A percentile compares a stretch with the other conserved stretches of the same genome.
Evolutionary conservation across 2,888 invertebrate genomes (phyloP).

Genomic region (Taenaris catops): DNA sequence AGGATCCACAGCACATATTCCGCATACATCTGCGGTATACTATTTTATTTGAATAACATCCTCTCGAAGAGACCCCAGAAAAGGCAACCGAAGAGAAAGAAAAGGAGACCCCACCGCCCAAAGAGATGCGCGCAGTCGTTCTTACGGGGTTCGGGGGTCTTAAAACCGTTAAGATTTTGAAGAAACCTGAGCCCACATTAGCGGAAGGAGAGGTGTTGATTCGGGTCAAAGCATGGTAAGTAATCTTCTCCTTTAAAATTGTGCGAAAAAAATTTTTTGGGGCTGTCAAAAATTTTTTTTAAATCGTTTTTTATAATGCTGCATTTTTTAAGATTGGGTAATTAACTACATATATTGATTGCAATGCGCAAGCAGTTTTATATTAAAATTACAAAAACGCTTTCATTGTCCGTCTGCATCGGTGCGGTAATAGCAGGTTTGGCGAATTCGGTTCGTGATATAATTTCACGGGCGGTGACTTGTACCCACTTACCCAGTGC

Average conservation of each 20-base stretch:
- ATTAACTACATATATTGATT: no score
- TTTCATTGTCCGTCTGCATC: constrained; percentile 2
- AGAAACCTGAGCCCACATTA: constrained; percentile 86
- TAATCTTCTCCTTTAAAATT: no score
- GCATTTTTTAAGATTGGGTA: no score
- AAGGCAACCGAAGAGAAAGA: constrained; percentile 77
- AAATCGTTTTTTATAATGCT: no score
- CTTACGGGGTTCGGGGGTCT: constrained; percentile 92
- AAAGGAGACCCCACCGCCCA: constrained; percentile 81
- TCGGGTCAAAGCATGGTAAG: constrained; percentile 93
- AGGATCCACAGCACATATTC: no score
- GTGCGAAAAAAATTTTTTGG: no score
- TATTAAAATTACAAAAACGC: no score
- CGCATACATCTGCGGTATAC: no score
- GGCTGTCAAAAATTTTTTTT: no score
- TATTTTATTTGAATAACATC: no score
- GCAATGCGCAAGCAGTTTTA: no score
- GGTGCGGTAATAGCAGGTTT: constrained; percentile 3
- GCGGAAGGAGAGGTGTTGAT: constrained; percentile 89
- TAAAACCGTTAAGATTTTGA: constrained; percentile 90
- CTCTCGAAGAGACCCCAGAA: constrained; percentile 72
- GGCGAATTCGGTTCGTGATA: constrained; percentile 13
- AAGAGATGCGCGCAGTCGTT: constrained; percentile 92
- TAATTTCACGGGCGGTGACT: constrained; percentile 24
- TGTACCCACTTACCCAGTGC: constrained; percentile 34